Evolutionary conservation across 2,797 vertebrate species (phyloP).

Genomic region (Enteromius mattozi): DNA sequence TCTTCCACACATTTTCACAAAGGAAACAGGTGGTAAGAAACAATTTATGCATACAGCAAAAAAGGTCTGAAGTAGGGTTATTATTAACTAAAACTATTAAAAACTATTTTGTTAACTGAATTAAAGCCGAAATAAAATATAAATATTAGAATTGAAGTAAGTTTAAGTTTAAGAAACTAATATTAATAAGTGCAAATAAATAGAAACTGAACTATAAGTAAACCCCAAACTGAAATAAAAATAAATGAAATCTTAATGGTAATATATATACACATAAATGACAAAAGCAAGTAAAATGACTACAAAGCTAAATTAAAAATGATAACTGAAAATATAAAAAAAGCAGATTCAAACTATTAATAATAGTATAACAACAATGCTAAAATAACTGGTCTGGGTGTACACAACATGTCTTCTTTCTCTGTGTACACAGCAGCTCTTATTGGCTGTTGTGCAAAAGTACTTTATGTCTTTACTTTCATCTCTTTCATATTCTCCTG

Average conservation of each 20-base stretch:
- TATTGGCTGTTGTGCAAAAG: background rate
- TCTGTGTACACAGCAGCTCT: background rate
- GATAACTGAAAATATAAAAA: background rate
- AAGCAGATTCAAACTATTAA: background rate
- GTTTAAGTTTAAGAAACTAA: background rate
- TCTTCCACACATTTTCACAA: background rate
- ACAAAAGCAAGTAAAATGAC: background rate
- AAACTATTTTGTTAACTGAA: background rate
- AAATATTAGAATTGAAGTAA: background rate
- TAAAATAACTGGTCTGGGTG: background rate
- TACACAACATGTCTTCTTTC: background rate
- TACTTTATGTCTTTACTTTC: background rate
- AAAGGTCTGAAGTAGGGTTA: background rate
- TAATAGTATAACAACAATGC: background rate
- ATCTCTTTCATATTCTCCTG: conserved; percentile 22
- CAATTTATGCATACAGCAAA: background rate
- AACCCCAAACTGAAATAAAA: background rate
- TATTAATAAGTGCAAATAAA: background rate
- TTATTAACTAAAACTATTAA: background rate
- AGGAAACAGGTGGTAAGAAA: background rate
- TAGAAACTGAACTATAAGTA: background rate
- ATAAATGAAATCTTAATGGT: background rate
- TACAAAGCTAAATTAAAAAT: background rate
- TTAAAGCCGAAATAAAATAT: background rate
- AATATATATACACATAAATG: background rate